Percentiles rank a stretch among this genome's conserved stretches.
Evolutionary conservation across 2,797 vertebrate species (phyloP).

Genomic region (Poeciliopsis gracilis): DNA sequence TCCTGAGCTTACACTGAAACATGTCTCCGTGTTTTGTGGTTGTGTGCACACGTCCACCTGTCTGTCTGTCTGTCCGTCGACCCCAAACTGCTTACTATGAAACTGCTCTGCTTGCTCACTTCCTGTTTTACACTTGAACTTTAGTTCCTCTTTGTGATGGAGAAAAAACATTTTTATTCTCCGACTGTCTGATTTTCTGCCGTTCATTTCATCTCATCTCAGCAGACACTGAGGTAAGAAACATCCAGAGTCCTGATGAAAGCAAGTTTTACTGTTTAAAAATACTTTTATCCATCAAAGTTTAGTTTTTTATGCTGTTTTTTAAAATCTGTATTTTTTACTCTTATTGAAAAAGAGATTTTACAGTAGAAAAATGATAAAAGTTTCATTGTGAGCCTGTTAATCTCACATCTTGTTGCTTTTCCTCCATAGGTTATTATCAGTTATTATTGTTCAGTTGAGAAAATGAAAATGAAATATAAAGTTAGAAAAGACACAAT

Average conservation of each 20-base stretch:
- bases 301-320: not conserved
- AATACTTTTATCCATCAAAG: not conserved
- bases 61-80: too few relatives aligned
- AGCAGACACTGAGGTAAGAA: not conserved
- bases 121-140: not conserved
- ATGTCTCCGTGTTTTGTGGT: not conserved
- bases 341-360: not conserved
- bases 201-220: not conserved
- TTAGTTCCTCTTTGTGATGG: not conserved
- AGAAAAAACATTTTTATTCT: not conserved
- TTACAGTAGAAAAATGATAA: not conserved
- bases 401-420: not conserved
- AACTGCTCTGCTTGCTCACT: not conserved
- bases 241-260: not conserved
- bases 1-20: not conserved
- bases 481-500: not conserved
- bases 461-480: not conserved
- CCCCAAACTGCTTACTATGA: too few relatives aligned
- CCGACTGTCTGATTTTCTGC: not conserved
- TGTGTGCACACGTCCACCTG: not conserved
- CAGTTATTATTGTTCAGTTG: not conserved
- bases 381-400: not conserved
- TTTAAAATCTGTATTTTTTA: not conserved
- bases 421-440: not conserved
- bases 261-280: not conserved